Evolutionary conservation across 2,797 vertebrate genomes (phyloP).

Genomic region (Falco cherrug): DNA sequence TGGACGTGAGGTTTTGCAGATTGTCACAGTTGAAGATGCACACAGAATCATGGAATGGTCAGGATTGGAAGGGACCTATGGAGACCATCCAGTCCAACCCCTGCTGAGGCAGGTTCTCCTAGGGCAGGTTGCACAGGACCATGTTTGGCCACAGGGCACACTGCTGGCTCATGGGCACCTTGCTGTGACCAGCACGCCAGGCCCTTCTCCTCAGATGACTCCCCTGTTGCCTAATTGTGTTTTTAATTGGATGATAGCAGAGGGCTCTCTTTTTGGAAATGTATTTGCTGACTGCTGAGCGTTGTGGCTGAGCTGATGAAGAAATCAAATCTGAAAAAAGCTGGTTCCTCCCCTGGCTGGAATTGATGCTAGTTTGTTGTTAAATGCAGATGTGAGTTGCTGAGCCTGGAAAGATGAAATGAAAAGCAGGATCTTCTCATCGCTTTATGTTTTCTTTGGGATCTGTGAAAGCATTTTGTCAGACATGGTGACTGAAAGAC

Average conservation of each 20-base stretch:
- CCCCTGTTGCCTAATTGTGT: background rate
- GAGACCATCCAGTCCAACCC: no score
- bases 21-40: background rate
- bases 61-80: no score
- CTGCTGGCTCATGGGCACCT: no score
- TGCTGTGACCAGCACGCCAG: no score
- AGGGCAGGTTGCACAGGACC: no score
- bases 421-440: background rate
- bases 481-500: background rate
- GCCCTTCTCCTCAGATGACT: background rate
- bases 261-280: background rate
- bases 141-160: no score
- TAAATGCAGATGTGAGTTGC: background rate
- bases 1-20: background rate
- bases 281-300: background rate
- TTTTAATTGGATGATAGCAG: background rate
- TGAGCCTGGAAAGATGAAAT: background rate
- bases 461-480: background rate
- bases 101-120: no score
- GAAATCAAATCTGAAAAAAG: background rate
- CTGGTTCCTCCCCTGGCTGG: background rate
- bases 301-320: background rate
- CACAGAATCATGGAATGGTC: no score
- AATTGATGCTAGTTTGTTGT: background rate
- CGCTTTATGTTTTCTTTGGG: background rate